These are phyloP conservation scores for Hemistola chrysoprasaria DNA, from an alignment of 2,888 invertebrate genomes.

Conservation along the genomic window DNA sequence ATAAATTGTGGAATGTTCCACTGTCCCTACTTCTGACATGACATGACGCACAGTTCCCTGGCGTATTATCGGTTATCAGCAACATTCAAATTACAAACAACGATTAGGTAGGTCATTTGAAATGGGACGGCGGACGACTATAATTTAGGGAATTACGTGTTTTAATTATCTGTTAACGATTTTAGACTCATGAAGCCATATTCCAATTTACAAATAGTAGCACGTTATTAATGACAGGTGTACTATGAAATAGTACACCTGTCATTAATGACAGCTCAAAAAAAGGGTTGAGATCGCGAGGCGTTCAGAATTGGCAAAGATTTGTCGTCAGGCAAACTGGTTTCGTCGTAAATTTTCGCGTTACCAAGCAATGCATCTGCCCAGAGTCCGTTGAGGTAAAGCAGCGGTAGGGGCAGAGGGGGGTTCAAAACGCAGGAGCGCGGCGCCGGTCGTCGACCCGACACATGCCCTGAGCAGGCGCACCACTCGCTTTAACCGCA, in stretches of 20 bases:
- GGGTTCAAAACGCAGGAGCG: constrained; percentile 74
- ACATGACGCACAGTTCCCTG: constrained; percentile 32
- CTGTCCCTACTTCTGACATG: constrained; percentile 24
- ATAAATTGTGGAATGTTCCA: constrained; percentile 59
- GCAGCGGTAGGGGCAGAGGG: constrained; percentile 52
- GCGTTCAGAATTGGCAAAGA: constrained; percentile 37
- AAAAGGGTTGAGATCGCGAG: constrained; percentile 18
- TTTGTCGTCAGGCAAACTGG: constrained; percentile 70
- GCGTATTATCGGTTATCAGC: constrained; percentile 49
- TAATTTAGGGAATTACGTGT: constrained; percentile 27
- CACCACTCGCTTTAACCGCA: constrained; percentile 66
- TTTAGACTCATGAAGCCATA: too few relatives aligned
- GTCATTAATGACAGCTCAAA: constrained; percentile 8
- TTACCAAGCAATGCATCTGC: constrained; percentile 76
- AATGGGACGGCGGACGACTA: too few relatives aligned
- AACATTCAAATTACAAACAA: constrained; percentile 50
- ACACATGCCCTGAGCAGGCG: constrained; percentile 73
- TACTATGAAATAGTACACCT: constrained; percentile 3
- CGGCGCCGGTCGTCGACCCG: constrained; percentile 79
- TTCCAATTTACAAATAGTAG: background rate
- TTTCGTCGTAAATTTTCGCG: constrained; percentile 78
- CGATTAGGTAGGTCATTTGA: constrained; percentile 35
- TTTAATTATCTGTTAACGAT: too few relatives aligned
- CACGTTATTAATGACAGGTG: constrained; percentile 11
- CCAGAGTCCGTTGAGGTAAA: constrained; percentile 68